phyloP scores from a whole-genome alignment of 1,140 invertebrate species.

The Platorchestia sp. region DNA sequence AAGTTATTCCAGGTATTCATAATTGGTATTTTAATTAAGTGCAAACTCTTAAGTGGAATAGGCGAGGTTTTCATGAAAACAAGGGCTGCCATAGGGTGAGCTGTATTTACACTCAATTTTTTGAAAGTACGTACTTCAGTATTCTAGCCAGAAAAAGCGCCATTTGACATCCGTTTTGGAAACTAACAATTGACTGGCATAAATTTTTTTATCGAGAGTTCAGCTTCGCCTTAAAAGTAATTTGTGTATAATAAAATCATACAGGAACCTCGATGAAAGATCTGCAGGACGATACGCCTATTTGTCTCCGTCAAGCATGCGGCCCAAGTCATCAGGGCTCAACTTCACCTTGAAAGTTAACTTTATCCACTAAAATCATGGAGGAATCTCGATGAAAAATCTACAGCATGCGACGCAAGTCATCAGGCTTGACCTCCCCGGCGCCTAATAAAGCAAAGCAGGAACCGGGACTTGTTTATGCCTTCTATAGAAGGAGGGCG shows the following conservation, averaged over 20 bases:
- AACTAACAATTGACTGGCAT: not conserved
- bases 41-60: not conserved
- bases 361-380: not conserved
- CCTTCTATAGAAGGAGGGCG: not conserved
- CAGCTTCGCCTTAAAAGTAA: no score
- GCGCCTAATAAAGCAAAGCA: not conserved
- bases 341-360: no score
- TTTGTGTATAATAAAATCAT: not conserved
- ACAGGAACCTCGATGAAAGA: not conserved
- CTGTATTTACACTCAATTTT: no score
- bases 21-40: not conserved
- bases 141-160: no score
- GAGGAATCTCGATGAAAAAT: not conserved
- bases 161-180: no score
- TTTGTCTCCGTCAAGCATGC: not conserved
- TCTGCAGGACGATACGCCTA: not conserved
- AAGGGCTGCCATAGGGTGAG: not conserved
- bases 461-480: not conserved
- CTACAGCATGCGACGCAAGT: not conserved
- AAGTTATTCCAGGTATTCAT: not conserved
- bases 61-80: not conserved
- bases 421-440: not conserved
- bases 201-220: no score
- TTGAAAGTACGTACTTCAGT: no score
- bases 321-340: no score